A percentile compares a stretch with the other conserved stretches of the same genome.
Conservation (phyloP, 2,113 vertebrate species). For the Cavia porcellus region DNA sequence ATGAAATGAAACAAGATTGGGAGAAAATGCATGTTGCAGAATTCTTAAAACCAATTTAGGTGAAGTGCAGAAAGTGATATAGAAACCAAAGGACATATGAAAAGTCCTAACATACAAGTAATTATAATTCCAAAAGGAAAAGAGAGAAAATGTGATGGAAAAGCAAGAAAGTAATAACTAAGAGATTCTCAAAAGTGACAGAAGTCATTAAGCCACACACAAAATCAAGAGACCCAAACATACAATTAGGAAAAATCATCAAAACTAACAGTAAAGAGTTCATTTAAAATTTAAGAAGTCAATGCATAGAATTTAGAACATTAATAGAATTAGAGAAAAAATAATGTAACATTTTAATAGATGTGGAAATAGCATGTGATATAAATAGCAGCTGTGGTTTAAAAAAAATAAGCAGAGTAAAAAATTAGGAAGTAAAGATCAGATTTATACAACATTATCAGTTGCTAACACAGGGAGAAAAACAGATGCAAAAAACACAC, state of each 20-base stretch:
- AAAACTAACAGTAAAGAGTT: neutral
- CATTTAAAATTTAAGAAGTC: neutral
- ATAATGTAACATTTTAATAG: neutral
- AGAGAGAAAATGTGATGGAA: neutral
- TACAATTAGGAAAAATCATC: neutral
- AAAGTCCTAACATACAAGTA: neutral
- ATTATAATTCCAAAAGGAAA: neutral
- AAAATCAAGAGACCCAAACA: constrained; percentile 28
- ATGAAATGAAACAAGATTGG: neutral
- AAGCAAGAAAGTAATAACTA: neutral
- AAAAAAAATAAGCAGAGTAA: constrained; percentile 22
- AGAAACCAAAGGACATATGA: neutral
- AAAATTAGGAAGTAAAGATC: neutral
- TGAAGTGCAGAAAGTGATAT: neutral
- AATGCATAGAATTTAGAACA: neutral
- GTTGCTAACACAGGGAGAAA: neutral
- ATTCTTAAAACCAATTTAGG: neutral
- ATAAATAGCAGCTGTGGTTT: neutral
- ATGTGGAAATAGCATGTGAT: neutral
- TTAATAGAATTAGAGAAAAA: constrained; percentile 4
- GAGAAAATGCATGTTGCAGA: neutral
- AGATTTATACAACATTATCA: neutral
- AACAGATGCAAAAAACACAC: neutral
- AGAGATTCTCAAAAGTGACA: neutral
- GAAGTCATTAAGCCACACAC: neutral